phyloP scores from a whole-genome alignment of 1,140 invertebrate genomes.

The Temnothorax nylanderi region DNA sequence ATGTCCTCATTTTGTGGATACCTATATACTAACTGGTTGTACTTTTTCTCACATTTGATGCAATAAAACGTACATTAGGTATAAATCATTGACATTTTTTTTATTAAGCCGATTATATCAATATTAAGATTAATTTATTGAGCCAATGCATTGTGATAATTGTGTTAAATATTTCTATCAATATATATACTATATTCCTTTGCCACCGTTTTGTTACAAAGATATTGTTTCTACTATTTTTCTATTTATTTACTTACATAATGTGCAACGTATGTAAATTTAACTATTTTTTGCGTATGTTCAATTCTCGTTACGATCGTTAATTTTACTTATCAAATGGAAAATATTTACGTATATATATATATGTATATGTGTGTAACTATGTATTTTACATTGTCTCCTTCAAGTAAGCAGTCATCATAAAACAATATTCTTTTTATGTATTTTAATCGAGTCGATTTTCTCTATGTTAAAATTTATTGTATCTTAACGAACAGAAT shows the following conservation, averaged over 20 bases:
- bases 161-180: conserved; percentile 34
- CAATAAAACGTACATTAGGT: conserved; percentile 20
- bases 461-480: not conserved
- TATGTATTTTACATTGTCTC: conserved; percentile 36
- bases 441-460: not conserved
- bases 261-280: conserved; percentile 35
- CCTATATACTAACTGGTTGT: conserved; percentile 46
- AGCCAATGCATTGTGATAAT: conserved; percentile 19
- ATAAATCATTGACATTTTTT: conserved; percentile 25
- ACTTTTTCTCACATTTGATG: conserved; percentile 7
- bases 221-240: conserved; percentile 28
- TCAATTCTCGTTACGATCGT: not conserved
- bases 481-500: conserved; percentile 36
- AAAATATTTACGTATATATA: conserved; percentile 23
- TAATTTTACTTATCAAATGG: conserved; percentile 16
- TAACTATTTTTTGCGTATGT: conserved; percentile 1
- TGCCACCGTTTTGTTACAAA: conserved; percentile 11
- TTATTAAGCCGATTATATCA: conserved; percentile 3
- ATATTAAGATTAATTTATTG: conserved; percentile 36
- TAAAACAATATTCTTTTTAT: conserved; percentile 25
- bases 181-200: conserved; percentile 29
- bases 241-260: conserved; percentile 51
- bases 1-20: conserved; percentile 3
- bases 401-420: not conserved
- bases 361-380: not conserved